Conservation (phyloP, 2,888 invertebrate species). For the Aphodius sticticus region DNA sequence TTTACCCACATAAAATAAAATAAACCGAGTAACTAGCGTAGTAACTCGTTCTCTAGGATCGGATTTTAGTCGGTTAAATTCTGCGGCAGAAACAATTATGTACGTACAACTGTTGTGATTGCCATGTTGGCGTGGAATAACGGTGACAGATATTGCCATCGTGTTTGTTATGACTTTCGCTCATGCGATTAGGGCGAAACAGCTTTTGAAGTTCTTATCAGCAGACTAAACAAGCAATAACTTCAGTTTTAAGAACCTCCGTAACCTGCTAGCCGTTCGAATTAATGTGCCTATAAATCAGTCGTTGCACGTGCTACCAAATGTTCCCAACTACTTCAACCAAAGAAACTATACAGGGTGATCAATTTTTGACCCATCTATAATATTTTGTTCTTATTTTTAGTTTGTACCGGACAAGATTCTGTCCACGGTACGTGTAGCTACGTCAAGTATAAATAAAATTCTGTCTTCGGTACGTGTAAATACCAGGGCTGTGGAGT, state of each 20-base stretch:
- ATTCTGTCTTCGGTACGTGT: no score
- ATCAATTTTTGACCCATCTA: no score
- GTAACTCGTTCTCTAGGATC: no score
- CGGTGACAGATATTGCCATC: not conserved
- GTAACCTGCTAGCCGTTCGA: not conserved
- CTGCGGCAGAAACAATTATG: not conserved
- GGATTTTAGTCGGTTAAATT: no score
- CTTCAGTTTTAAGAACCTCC: slow-evolving; percentile 4
- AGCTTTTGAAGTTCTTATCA: not conserved
- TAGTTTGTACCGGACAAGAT: no score
- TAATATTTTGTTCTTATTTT: no score
- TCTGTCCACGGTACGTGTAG: no score
- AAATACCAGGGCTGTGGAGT: no score
- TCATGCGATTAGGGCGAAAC: not conserved
- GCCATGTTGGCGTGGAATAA: not conserved
- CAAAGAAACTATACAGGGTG: no score
- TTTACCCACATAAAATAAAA: not conserved
- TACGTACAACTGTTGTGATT: no score
- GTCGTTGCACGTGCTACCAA: not conserved
- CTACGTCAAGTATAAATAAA: no score
- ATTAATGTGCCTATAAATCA: not conserved
- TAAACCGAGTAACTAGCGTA: not conserved
- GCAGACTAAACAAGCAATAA: slow-evolving; percentile 4
- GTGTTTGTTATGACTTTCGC: slow-evolving; percentile 4
- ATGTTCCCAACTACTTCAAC: not conserved